These are phyloP conservation scores for Neelides folsomi DNA, from an alignment of 2,888 invertebrate genomes.

Conservation along the genomic window DNA sequence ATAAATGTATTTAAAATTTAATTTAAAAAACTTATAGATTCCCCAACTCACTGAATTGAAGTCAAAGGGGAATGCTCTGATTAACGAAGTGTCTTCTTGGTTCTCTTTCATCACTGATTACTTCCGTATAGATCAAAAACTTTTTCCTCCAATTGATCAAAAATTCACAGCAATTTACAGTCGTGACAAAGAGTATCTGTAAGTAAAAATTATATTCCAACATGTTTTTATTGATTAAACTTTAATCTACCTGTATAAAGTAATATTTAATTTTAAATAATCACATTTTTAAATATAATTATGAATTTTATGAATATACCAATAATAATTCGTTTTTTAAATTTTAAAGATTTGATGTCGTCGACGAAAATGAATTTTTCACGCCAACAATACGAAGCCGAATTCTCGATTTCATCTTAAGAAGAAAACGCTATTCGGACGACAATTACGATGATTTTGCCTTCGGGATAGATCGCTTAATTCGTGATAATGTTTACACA, in stretches of 20 bases:
- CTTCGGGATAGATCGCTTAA: slow-evolving; percentile 64
- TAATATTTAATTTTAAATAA: background rate
- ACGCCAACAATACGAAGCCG: slow-evolving; percentile 70
- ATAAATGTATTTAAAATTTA: slow-evolving; percentile 27
- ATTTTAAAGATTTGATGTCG: slow-evolving; percentile 36
- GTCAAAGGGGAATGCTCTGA: slow-evolving; percentile 47
- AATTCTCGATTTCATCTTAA: slow-evolving; percentile 82
- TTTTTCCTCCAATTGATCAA: slow-evolving; percentile 64
- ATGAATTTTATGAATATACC: slow-evolving; percentile 7
- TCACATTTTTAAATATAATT: slow-evolving; percentile 20
- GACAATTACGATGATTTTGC: slow-evolving; percentile 55
- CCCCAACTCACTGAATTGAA: slow-evolving; percentile 51
- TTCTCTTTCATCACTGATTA: slow-evolving; percentile 47
- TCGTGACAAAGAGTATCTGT: slow-evolving; percentile 83
- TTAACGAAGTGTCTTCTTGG: slow-evolving; percentile 46
- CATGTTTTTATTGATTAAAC: slow-evolving; percentile 1
- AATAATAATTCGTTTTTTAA: slow-evolving; percentile 3
- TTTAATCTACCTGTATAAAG: slow-evolving; percentile 5
- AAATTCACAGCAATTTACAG: slow-evolving; percentile 78
- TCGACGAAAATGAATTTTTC: slow-evolving; percentile 67
- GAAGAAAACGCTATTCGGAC: slow-evolving; percentile 66
- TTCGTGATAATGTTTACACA: slow-evolving; percentile 57
- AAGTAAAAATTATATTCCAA: slow-evolving; percentile 41
- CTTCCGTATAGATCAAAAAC: slow-evolving; percentile 53
- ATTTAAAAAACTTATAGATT: slow-evolving; percentile 40